These are phyloP conservation scores for Mythimna vitellina DNA, from an alignment of 2,888 invertebrate genomes.

Conservation along the genomic window DNA sequence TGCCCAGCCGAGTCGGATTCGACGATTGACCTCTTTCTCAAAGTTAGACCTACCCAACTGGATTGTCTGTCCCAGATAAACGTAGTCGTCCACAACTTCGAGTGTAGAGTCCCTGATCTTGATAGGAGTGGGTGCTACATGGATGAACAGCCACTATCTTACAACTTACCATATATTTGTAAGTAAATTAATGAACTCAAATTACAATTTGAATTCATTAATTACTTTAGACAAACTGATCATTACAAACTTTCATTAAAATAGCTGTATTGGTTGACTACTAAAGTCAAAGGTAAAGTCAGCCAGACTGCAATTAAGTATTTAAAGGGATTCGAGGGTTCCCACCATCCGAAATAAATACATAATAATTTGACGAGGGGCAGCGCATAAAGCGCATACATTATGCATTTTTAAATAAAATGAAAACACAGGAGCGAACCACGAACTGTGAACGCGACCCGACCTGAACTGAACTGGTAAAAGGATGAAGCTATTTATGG, in stretches of 20 bases:
- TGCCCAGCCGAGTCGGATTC: no score
- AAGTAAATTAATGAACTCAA: background rate
- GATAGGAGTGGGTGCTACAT: no score
- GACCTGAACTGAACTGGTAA: no score
- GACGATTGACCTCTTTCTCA: no score
- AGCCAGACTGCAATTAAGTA: background rate
- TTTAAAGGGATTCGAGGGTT: background rate
- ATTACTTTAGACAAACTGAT: background rate
- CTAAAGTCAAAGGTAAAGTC: background rate
- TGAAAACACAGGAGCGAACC: no score
- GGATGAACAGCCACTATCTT: background rate
- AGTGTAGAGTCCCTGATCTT: no score
- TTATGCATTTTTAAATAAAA: conserved; percentile 12
- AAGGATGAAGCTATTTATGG: no score
- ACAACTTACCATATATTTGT: background rate
- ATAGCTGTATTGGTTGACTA: background rate
- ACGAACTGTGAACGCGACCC: no score
- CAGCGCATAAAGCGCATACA: conserved; percentile 1
- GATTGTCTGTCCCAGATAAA: no score
- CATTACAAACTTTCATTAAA: background rate
- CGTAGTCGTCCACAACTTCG: no score
- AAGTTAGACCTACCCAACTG: no score
- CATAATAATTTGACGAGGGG: conserved; percentile 15
- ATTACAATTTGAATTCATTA: background rate
- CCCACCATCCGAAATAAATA: background rate